These are phyloP conservation scores for Sapayoa aenigma DNA, from an alignment of 2,113 vertebrate species.

Conservation along the genomic window DNA sequence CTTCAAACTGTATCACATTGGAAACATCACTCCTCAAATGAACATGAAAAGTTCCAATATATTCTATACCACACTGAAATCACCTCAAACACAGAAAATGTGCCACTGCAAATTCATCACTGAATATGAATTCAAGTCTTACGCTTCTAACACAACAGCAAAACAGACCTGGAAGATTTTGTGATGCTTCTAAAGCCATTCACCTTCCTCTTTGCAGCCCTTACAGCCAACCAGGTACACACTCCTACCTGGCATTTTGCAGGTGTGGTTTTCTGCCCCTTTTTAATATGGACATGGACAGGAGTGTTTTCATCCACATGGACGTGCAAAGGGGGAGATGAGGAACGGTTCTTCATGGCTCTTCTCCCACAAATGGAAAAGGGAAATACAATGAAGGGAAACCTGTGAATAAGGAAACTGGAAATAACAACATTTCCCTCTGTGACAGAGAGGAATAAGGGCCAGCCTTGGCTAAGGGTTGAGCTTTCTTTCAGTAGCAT, in stretches of 20 bases:
- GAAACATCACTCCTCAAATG: not conserved
- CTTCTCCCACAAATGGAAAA: conserved; percentile 73
- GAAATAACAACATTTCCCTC: conserved; percentile 61
- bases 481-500: not conserved
- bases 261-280: conserved; percentile 78
- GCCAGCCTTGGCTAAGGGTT: not conserved
- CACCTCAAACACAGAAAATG: not conserved
- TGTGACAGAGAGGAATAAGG: conserved; percentile 14
- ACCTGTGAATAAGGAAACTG: conserved; percentile 77
- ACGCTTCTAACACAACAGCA: not conserved
- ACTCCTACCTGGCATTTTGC: conserved; percentile 77
- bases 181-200: not conserved
- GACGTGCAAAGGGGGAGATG: conserved; percentile 90
- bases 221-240: not conserved
- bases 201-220: not conserved
- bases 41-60: not conserved
- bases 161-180: not conserved
- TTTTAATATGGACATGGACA: conserved; percentile 91
- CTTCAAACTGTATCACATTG: not conserved
- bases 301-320: conserved; percentile 88
- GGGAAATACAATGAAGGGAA: conserved; percentile 67
- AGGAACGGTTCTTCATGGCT: conserved; percentile 82
- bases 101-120: not conserved
- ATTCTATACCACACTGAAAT: not conserved
- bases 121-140: not conserved